These are phyloP conservation scores for zebrafish (Danio rerio) DNA, from an alignment of 2,113 vertebrate species.

Conservation along the genomic window GRCz12tu NC_133189.1:36672001-36672500, in stretches of 20 bases:
- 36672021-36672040: too few species aligned
- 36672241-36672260: slow-evolving; percentile 5
- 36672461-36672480: slow-evolving; percentile 65
- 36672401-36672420: slow-evolving; percentile 36
- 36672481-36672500: slow-evolving; percentile 64
- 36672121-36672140: background rate
- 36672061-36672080: too few species aligned
- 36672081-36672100: too few species aligned
- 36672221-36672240: background rate
- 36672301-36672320: background rate
- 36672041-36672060: too few species aligned
- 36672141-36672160: background rate
- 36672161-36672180: too few species aligned
- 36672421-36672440: slow-evolving; percentile 59
- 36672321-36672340: background rate
- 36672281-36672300: slow-evolving; percentile 1
- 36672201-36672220: background rate
- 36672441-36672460: slow-evolving; percentile 61
- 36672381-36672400: slow-evolving; percentile 7
- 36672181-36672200: background rate
- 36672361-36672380: background rate
- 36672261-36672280: background rate
- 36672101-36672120: too few species aligned
- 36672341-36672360: background rate
- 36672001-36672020: too few species aligned